phyloP scores from a whole-genome alignment of 2,113 vertebrate species.

The Leptobrachium ailaonicum region DNA sequence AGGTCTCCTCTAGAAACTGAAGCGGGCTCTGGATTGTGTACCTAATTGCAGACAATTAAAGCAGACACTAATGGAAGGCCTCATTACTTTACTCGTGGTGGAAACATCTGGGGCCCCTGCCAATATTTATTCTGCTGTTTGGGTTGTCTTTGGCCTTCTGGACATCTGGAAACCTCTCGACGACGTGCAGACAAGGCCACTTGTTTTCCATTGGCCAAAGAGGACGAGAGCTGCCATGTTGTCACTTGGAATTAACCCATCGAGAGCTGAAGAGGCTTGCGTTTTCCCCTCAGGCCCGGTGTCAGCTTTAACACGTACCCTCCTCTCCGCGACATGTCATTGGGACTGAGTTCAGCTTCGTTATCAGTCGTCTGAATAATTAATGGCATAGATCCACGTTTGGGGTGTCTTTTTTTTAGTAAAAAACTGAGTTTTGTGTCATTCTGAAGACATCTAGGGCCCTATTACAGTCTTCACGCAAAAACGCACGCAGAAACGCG shows the following conservation, averaged over 20 bases:
- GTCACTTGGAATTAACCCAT: slow-evolving; percentile 1
- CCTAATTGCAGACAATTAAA: background rate
- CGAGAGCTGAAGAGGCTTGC: background rate
- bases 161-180: slow-evolving; percentile 55
- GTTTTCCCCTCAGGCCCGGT: no score
- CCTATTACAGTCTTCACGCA: no score
- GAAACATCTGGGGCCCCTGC: slow-evolving; percentile 51
- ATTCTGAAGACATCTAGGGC: no score
- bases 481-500: no score
- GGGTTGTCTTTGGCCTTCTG: slow-evolving; percentile 30
- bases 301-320: no score
- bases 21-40: background rate
- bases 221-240: background rate
- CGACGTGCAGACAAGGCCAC: background rate
- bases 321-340: no score
- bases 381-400: no score
- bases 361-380: no score
- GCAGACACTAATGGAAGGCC: background rate
- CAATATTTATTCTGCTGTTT: slow-evolving; percentile 52
- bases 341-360: no score
- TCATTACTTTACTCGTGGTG: slow-evolving; percentile 8
- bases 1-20: no score
- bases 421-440: no score
- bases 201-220: slow-evolving; percentile 3
- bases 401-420: no score